Evolutionary conservation across 2,797 vertebrate genomes (phyloP).

Genomic region (Apogon hyalosoma): DNA sequence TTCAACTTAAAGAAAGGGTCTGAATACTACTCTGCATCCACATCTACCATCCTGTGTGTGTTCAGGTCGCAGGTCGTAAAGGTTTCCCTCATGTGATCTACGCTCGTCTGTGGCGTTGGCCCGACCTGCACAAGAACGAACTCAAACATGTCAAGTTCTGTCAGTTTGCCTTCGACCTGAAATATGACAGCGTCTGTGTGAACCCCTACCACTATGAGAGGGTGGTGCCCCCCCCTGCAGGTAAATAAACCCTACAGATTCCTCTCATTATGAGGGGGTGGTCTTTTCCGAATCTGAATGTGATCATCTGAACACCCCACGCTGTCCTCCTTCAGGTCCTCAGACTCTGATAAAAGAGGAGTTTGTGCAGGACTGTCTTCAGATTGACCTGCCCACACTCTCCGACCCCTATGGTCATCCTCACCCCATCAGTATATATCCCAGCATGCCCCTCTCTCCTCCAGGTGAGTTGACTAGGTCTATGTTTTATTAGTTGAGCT

Average conservation of each 20-base stretch:
- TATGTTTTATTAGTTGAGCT: too few species aligned
- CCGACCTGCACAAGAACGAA: slow-evolving; percentile 89
- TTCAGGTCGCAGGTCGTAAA: slow-evolving; percentile 86
- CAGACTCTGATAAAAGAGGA: slow-evolving; percentile 83
- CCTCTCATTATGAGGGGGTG: too few species aligned
- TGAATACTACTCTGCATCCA: background rate
- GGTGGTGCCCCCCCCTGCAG: slow-evolving; percentile 81
- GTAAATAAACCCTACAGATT: slow-evolving; percentile 52
- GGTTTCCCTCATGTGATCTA: slow-evolving; percentile 89
- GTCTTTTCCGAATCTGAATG: background rate
- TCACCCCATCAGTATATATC: slow-evolving; percentile 64
- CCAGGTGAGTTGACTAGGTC: slow-evolving; percentile 58
- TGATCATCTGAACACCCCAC: too few species aligned
- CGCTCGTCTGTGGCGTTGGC: slow-evolving; percentile 87
- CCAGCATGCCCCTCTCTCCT: slow-evolving; percentile 79
- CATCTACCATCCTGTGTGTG: background rate
- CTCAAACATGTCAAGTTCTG: slow-evolving; percentile 88
- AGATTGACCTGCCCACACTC: slow-evolving; percentile 77
- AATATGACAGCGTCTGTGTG: slow-evolving; percentile 88
- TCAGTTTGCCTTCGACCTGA: slow-evolving; percentile 89
- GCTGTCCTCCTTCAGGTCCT: slow-evolving; percentile 53
- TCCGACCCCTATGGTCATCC: slow-evolving; percentile 70
- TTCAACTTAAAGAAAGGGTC: too few species aligned
- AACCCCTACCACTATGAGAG: slow-evolving; percentile 90
- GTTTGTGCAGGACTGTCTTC: slow-evolving; percentile 80